Evolutionary conservation across 2,888 invertebrate genomes (phyloP).

Genomic region (Habrosyne pyritoides): DNA sequence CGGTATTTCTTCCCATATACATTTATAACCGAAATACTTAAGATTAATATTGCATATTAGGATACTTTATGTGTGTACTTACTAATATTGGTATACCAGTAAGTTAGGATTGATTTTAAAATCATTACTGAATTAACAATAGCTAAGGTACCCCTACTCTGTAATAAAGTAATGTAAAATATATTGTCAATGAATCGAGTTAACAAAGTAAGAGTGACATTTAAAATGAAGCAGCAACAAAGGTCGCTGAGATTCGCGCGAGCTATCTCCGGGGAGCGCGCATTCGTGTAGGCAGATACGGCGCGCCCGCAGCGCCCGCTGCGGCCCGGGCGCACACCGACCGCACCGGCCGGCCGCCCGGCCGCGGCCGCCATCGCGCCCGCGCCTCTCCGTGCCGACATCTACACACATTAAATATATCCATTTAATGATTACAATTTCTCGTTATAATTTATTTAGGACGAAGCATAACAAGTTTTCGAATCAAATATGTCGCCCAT

Average conservation of each 20-base stretch:
- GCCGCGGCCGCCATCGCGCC: constrained; percentile 41
- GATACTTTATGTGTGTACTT: no score
- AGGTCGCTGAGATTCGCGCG: constrained; percentile 68
- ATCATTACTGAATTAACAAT: not conserved
- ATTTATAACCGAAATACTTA: constrained; percentile 31
- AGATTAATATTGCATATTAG: constrained; percentile 47
- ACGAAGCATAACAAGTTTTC: constrained; percentile 83
- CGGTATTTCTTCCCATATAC: constrained; percentile 34
- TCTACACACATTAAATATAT: constrained; percentile 80
- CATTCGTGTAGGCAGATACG: constrained; percentile 78
- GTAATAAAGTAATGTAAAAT: constrained; percentile 17
- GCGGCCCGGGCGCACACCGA: constrained; percentile 35
- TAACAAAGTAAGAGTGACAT: constrained; percentile 47
- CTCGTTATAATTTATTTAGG: constrained; percentile 83
- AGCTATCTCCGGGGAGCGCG: constrained; percentile 72
- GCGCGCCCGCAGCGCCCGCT: constrained; percentile 31
- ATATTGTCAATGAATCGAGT: constrained; percentile 43
- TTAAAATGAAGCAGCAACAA: constrained; percentile 65
- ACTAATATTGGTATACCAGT: not conserved
- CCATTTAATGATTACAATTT: constrained; percentile 82
- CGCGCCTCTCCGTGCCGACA: constrained; percentile 48
- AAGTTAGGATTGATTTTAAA: not conserved
- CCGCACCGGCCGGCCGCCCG: constrained; percentile 24
- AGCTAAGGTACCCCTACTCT: not conserved
- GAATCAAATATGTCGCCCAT: constrained; percentile 84